Conservation (phyloP, 2,113 vertebrate genomes). For the Anser cygnoides region DNA sequence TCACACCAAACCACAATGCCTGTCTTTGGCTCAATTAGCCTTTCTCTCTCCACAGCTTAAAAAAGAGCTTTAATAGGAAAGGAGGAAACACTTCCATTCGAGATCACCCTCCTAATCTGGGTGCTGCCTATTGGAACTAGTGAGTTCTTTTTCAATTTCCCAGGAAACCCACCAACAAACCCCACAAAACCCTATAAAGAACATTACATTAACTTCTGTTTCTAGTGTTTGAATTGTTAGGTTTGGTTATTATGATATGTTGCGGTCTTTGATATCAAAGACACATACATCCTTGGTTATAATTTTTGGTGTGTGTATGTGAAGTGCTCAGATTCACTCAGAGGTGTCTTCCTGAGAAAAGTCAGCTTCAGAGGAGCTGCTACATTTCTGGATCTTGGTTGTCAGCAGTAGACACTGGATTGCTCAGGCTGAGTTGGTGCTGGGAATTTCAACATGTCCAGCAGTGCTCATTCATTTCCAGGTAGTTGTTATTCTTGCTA, state of each 20-base stretch:
- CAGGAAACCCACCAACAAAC: not conserved
- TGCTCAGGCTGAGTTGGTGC: not conserved
- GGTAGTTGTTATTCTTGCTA: not conserved
- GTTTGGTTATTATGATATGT: not conserved
- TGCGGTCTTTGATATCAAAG: not conserved
- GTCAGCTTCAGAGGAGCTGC: not conserved
- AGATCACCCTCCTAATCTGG: not conserved
- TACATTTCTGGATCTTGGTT: not conserved
- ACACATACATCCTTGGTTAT: not conserved
- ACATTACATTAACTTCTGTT: not conserved
- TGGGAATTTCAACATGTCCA: rapidly evolving
- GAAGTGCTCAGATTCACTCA: not conserved
- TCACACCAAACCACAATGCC: not conserved
- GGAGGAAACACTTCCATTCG: not conserved
- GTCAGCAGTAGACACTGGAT: not conserved
- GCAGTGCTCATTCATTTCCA: not conserved
- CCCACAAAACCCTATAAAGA: not conserved
- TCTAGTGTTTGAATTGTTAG: not conserved
- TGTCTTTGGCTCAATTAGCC: not conserved
- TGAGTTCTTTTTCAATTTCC: not conserved
- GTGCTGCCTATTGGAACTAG: not conserved
- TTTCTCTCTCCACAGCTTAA: not conserved
- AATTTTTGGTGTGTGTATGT: not conserved
- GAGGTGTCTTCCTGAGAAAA: not conserved
- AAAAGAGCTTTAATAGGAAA: not conserved